A percentile compares a stretch with the other conserved stretches of the same genome.
Evolutionary conservation across 2,797 vertebrate genomes (phyloP).

Genomic region (Chloroceryle inda): DNA sequence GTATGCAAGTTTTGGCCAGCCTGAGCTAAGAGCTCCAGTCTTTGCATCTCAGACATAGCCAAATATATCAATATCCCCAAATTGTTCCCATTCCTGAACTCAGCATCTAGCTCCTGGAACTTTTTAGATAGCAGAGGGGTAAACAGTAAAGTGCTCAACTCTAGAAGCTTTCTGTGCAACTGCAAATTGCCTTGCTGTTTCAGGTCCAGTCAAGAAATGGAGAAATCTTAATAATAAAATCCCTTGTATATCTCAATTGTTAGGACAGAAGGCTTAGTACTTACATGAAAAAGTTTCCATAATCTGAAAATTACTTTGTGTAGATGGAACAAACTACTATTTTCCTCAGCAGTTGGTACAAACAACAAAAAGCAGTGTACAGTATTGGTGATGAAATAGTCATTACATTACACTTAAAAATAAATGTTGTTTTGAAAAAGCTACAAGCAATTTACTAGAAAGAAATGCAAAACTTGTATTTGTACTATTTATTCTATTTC

Average conservation of each 20-base stretch:
- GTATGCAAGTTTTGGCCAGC: not conserved
- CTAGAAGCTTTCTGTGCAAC: not conserved
- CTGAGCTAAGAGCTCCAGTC: not conserved
- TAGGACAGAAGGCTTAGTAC: not conserved
- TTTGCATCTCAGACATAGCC: not conserved
- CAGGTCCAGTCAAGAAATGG: no score
- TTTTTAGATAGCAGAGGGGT: not conserved
- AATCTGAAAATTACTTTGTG: not conserved
- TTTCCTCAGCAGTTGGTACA: not conserved
- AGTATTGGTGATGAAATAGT: not conserved
- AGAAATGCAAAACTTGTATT: no score
- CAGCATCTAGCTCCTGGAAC: not conserved
- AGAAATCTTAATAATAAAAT: not conserved
- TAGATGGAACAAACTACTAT: not conserved
- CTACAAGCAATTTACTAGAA: not conserved
- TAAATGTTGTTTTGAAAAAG: not conserved
- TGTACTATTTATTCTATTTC: not conserved
- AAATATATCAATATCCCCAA: not conserved
- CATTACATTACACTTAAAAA: not conserved
- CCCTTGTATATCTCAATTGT: not conserved
- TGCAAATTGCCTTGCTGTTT: not conserved
- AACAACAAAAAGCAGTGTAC: not conserved
- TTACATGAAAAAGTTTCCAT: not conserved
- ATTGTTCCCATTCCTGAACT: not conserved
- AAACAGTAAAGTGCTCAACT: accelerated